phyloP scores from a whole-genome alignment of 2,113 vertebrate species.

The Myocastor coypus region DNA sequence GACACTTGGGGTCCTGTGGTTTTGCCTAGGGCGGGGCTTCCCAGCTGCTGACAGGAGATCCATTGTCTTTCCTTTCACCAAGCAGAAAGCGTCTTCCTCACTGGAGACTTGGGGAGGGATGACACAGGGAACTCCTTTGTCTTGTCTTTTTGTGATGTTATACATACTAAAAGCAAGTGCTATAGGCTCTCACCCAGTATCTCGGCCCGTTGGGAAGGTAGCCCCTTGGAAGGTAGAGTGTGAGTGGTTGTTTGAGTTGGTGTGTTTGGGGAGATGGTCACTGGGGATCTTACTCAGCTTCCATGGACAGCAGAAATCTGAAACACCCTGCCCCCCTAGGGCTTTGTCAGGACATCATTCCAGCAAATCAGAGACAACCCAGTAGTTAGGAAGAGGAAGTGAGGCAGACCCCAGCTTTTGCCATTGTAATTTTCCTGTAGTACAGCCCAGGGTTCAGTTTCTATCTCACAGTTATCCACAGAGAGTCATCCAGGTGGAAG shows the following conservation, averaged over 20 bases:
- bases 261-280: background rate
- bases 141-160: background rate
- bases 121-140: background rate
- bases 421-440: background rate
- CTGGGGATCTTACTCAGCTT: background rate
- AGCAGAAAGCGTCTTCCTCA: background rate
- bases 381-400: background rate
- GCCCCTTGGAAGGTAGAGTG: background rate
- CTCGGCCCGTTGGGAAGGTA: too few relatives aligned
- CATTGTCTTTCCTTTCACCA: background rate
- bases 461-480: background rate
- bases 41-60: too few relatives aligned
- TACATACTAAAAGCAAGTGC: background rate
- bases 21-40: background rate
- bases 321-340: background rate
- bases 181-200: too few relatives aligned
- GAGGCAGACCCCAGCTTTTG: background rate
- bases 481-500: background rate
- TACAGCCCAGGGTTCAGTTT: background rate
- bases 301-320: background rate
- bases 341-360: background rate
- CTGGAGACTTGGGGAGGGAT: background rate
- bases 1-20: too few relatives aligned
- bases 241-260: background rate
- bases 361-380: background rate